Percentiles rank a stretch among this genome's conserved stretches.
These are phyloP conservation scores for human (Homo sapiens) DNA, from an alignment of 2,113 vertebrate genomes.

Conservation along the genomic window GRCh38 chr4:7875501-7876000, in stretches of 20 bases:
- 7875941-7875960: background rate
- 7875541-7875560: too few species aligned
- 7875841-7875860: fast-evolving
- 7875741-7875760: background rate
- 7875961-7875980: background rate
- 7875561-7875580: too few species aligned
- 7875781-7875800: background rate
- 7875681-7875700: background rate
- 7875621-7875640: too few species aligned
- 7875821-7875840: background rate
- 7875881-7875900: background rate
- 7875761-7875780: background rate
- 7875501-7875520: too few species aligned
- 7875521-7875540: too few species aligned
- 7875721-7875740: fast-evolving
- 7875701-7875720: background rate
- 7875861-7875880: background rate
- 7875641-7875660: background rate
- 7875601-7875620: too few species aligned
- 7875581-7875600: too few species aligned
- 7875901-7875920: fast-evolving
- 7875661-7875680: background rate
- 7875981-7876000: too few species aligned
- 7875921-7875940: background rate
- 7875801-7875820: background rate